Conservation (phyloP, 2,888 invertebrate species). For the Deilephila elpenor region DNA sequence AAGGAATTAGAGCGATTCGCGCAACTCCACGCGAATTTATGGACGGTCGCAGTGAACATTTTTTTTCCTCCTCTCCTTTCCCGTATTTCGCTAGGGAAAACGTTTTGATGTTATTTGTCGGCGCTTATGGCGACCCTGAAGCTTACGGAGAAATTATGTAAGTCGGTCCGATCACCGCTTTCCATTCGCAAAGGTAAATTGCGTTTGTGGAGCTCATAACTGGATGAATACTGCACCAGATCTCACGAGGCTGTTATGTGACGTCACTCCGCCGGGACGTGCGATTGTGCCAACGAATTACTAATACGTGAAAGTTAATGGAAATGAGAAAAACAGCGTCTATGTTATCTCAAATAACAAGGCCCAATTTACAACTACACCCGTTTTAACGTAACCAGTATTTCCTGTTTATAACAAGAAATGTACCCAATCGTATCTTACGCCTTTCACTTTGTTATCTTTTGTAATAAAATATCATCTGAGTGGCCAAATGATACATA, state of each 20-base stretch:
- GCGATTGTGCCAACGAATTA: constrained; percentile 6
- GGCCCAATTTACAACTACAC: neutral
- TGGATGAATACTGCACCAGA: constrained; percentile 22
- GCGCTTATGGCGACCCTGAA: constrained; percentile 45
- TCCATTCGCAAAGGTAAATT: constrained; percentile 22
- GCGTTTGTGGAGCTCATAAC: constrained; percentile 8
- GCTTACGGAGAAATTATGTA: constrained; percentile 52
- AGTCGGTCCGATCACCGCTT: constrained; percentile 12
- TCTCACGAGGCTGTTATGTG: neutral
- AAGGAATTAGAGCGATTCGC: constrained; percentile 78
- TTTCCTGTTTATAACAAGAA: constrained; percentile 21
- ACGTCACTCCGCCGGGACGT: neutral
- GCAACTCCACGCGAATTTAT: constrained; percentile 73
- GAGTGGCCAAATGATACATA: constrained; percentile 8
- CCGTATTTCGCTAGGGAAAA: constrained; percentile 59
- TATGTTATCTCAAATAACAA: constrained; percentile 10
- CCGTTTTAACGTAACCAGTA: neutral
- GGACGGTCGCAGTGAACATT: constrained; percentile 71
- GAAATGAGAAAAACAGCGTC: constrained; percentile 17
- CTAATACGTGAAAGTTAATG: constrained; percentile 8
- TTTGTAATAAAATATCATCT: constrained; percentile 17
- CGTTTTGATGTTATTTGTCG: constrained; percentile 59
- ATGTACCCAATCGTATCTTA: neutral
- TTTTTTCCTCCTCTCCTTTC: constrained; percentile 57
- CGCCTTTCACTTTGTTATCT: constrained; percentile 15